Conservation (phyloP, 2,888 invertebrate species). For the Scaptomyza tumidula region DNA sequence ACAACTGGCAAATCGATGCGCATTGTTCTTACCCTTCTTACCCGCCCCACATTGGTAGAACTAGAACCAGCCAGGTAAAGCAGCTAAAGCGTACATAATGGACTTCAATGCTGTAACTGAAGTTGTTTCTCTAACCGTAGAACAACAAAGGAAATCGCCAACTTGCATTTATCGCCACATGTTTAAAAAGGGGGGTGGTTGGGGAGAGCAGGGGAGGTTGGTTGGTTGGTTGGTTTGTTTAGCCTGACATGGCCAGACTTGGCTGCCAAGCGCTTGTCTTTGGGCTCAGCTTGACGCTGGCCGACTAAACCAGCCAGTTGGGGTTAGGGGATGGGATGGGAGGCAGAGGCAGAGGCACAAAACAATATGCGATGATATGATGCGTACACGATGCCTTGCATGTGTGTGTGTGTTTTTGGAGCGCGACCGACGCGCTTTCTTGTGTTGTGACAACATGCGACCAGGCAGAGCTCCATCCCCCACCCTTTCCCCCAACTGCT, state of each 20-base stretch:
- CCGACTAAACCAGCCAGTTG: constrained; percentile 19
- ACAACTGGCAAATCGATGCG: constrained; percentile 50
- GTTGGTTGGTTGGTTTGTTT: not conserved
- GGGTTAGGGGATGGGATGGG: too few species aligned
- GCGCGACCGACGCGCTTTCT: constrained; percentile 60
- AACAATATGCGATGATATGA: constrained; percentile 70
- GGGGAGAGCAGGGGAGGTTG: not conserved
- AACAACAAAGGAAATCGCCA: constrained; percentile 75
- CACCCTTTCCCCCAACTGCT: not conserved
- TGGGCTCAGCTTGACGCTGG: constrained; percentile 61
- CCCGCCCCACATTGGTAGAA: not conserved
- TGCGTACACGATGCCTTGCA: constrained; percentile 57
- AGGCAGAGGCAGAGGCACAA: constrained; percentile 25
- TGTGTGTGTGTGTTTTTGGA: constrained; percentile 54
- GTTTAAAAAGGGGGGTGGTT: not conserved
- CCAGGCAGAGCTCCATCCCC: constrained; percentile 18
- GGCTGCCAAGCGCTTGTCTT: constrained; percentile 69
- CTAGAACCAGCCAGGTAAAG: constrained; percentile 26
- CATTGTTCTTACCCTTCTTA: constrained; percentile 25
- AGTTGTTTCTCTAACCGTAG: constrained; percentile 33
- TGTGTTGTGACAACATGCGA: constrained; percentile 67
- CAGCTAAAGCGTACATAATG: constrained; percentile 54
- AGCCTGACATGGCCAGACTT: constrained; percentile 53
- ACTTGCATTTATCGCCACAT: constrained; percentile 72
- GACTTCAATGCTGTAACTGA: constrained; percentile 42